Percentiles rank a stretch among this genome's conserved stretches.
These are phyloP conservation scores for Bungarus multicinctus DNA, from an alignment of 2,113 vertebrate species.

Conservation along the genomic window DNA sequence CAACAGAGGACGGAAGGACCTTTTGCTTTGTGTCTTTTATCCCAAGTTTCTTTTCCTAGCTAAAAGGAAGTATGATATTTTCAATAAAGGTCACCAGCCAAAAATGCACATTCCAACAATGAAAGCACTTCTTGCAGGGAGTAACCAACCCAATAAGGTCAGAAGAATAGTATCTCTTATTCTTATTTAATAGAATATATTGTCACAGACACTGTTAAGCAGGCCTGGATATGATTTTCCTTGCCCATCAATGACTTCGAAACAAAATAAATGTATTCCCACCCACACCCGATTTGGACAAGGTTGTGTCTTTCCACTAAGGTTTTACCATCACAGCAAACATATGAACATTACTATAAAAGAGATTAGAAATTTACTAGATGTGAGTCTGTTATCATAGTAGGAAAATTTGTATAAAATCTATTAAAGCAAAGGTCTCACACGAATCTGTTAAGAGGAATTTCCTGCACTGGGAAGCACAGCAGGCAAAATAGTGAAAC, in stretches of 20 bases:
- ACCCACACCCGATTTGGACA: not conserved
- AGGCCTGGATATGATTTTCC: not conserved
- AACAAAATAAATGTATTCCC: not conserved
- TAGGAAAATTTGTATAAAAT: conserved; percentile 65
- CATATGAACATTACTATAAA: not conserved
- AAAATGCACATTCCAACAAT: not conserved
- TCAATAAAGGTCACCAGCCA: not conserved
- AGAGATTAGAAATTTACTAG: conserved; percentile 42
- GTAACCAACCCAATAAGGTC: not conserved
- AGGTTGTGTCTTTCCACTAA: not conserved
- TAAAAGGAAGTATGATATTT: not conserved
- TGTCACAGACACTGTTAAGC: not conserved
- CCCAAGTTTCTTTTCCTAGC: not conserved
- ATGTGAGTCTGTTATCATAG: conserved; percentile 55
- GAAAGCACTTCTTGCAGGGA: not conserved
- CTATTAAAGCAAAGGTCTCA: conserved; percentile 58
- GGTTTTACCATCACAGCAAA: not conserved
- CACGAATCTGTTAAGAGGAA: conserved; percentile 70
- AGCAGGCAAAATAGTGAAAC: conserved; percentile 64
- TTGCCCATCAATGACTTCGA: not conserved
- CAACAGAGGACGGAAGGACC: not conserved
- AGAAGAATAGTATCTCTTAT: not conserved
- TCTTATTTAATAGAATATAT: not conserved
- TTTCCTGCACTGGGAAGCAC: conserved; percentile 75
- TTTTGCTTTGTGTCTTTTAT: not conserved